phyloP scores from a whole-genome alignment of 2,113 vertebrate genomes.

The Grantiella picta region DNA sequence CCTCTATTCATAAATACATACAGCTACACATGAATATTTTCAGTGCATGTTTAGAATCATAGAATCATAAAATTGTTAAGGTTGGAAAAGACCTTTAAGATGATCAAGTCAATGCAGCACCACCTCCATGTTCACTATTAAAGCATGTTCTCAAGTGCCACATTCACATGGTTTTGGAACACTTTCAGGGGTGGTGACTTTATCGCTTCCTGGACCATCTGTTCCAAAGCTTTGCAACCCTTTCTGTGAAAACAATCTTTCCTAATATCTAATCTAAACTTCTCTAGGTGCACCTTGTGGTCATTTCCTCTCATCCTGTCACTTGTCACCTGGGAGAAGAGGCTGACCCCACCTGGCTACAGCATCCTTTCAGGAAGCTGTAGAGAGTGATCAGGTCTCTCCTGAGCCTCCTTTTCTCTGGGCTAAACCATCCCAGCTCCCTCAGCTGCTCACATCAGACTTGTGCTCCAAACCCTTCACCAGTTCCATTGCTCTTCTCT shows the following conservation, averaged over 20 bases:
- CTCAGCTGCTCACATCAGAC: not conserved
- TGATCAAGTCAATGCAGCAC: not conserved
- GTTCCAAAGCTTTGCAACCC: not conserved
- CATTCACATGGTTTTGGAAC: fast-evolving
- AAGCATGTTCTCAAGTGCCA: not conserved
- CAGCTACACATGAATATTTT: not conserved
- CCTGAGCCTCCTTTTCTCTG: not conserved
- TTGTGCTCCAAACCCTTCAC: not conserved
- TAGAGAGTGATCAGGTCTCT: not conserved
- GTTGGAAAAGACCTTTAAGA: not conserved
- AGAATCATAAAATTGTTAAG: not conserved
- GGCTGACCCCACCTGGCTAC: too few species aligned
- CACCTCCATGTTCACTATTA: not conserved
- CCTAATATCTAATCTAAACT: not conserved
- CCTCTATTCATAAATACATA: not conserved
- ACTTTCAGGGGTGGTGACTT: not conserved
- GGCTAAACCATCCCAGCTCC: not conserved
- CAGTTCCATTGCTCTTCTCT: not conserved
- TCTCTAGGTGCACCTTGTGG: too few species aligned
- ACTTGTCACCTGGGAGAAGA: not conserved
- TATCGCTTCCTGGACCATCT: not conserved
- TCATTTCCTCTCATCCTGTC: not conserved
- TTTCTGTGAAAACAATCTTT: not conserved
- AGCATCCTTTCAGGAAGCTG: not conserved
- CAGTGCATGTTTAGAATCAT: not conserved